Conservation (phyloP, 2,888 invertebrate species). For the Psylliodes chrysocephalus region DNA sequence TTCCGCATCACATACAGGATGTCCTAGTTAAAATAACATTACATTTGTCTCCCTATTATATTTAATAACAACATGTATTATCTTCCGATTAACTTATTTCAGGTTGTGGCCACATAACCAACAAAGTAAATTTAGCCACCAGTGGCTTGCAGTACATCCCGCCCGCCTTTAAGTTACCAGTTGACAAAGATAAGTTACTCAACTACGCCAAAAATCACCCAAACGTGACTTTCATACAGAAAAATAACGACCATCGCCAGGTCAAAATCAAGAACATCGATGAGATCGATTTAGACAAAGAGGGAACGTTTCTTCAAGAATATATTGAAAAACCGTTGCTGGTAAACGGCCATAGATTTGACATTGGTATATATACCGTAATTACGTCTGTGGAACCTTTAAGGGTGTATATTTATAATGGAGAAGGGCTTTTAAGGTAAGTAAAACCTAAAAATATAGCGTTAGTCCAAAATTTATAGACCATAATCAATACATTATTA, state of each 20-base stretch:
- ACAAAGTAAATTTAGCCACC: constrained; percentile 90
- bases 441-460: not conserved
- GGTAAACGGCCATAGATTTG: constrained; percentile 94
- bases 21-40: no score
- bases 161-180: constrained; percentile 87
- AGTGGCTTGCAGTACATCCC: constrained; percentile 84
- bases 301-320: constrained; percentile 89
- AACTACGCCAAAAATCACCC: constrained; percentile 75
- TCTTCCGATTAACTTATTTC: no score
- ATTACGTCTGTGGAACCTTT: constrained; percentile 92
- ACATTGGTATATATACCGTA: constrained; percentile 94
- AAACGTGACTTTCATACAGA: constrained; percentile 84
- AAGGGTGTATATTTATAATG: constrained; percentile 85
- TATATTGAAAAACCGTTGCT: constrained; percentile 89
- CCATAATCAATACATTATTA: no score
- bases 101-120: constrained; percentile 86
- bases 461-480: no score
- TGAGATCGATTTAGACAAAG: constrained; percentile 76
- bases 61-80: no score
- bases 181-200: constrained; percentile 76
- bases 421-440: constrained; percentile 87
- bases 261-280: constrained; percentile 79
- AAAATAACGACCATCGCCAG: constrained; percentile 91
- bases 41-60: no score
- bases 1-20: no score